Evolutionary conservation across 2,797 vertebrate genomes (phyloP).

Genomic region (Hylomyscus alleni): DNA sequence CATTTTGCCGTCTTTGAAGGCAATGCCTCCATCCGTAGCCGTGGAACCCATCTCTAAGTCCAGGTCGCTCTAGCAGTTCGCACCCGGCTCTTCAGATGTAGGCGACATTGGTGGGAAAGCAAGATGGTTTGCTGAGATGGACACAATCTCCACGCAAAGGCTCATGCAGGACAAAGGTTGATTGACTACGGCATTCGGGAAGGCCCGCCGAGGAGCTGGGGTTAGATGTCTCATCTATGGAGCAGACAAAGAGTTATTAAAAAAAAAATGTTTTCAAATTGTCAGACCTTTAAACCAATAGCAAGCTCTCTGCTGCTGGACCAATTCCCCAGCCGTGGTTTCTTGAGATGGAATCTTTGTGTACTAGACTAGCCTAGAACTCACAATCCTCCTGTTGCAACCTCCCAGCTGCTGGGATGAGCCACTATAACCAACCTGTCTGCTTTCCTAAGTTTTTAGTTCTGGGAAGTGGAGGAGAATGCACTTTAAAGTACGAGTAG

Average conservation of each 20-base stretch:
- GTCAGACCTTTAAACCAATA: not conserved
- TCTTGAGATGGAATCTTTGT: not conserved
- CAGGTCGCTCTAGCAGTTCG: not conserved
- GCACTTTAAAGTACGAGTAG: not conserved
- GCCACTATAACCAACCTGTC: not conserved
- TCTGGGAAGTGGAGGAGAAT: not conserved
- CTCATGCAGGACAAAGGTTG: not conserved
- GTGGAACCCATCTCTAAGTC: not conserved
- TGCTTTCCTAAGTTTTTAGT: not conserved
- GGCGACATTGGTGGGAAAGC: conserved; percentile 20
- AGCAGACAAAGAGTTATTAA: not conserved
- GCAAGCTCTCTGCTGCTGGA: not conserved
- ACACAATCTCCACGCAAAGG: not conserved
- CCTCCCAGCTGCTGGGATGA: not conserved
- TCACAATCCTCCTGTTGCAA: not conserved
- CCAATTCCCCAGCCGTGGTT: not conserved
- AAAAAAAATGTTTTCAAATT: not conserved
- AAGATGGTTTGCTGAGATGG: not conserved
- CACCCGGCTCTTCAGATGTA: not conserved
- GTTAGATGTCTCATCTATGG: no score
- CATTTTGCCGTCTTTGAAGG: not conserved
- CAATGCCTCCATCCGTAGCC: not conserved
- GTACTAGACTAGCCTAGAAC: not conserved
- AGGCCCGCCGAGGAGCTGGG: not conserved
- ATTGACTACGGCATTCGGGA: not conserved